These are phyloP conservation scores for Tricholauxania praeusta DNA, from an alignment of 2,888 invertebrate species.

Conservation along the genomic window DNA sequence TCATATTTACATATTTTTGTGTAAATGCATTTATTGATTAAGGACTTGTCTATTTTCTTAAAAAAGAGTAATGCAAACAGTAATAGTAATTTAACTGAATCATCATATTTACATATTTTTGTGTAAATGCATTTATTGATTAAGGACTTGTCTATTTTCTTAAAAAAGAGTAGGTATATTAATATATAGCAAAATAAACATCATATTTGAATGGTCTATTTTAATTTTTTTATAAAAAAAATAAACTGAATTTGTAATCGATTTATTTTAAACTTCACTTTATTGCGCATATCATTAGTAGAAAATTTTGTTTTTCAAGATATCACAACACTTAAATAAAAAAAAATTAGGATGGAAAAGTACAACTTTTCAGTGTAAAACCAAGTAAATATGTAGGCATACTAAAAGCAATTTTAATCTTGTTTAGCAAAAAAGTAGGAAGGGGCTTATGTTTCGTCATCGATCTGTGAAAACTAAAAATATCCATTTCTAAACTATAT, in stretches of 20 bases:
- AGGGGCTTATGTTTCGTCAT: no score
- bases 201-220: conserved; percentile 1
- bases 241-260: background rate
- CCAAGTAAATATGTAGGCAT: background rate
- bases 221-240: background rate
- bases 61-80: conserved; percentile 32
- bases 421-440: no score
- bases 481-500: no score
- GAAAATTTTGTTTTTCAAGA: background rate
- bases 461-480: no score
- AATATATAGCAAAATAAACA: background rate
- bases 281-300: conserved; percentile 19
- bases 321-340: background rate
- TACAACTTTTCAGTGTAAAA: no score
- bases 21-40: conserved; percentile 45
- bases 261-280: background rate
- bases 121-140: conserved; percentile 51
- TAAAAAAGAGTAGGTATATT: conserved; percentile 4
- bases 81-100: conserved; percentile 63
- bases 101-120: conserved; percentile 65
- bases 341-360: no score
- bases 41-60: background rate
- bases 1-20: conserved; percentile 66
- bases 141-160: background rate
- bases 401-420: background rate